A percentile compares a stretch with the other conserved stretches of the same genome.
Evolutionary conservation across 1,140 invertebrate genomes (phyloP).

Genomic region (Heliothis subflexa): DNA sequence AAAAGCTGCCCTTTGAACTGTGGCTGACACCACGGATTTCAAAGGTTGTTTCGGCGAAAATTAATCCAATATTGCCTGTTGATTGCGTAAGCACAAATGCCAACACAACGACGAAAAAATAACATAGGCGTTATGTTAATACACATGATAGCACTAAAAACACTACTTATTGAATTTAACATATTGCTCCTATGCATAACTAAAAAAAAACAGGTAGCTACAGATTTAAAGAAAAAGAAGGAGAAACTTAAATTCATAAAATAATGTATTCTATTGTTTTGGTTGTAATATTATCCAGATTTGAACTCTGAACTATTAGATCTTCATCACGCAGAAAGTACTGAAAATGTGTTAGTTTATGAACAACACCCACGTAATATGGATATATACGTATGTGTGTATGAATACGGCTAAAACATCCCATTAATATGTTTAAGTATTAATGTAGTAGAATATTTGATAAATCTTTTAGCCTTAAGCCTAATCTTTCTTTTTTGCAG

Average conservation of each 20-base stretch:
- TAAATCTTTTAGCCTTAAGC: constrained; percentile 14
- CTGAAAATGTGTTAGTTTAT: neutral
- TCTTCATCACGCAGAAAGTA: too few species aligned
- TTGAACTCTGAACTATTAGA: too few species aligned
- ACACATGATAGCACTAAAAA: too few species aligned
- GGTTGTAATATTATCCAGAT: too few species aligned
- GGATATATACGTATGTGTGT: too few species aligned
- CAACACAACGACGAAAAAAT: neutral
- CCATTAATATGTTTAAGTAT: neutral
- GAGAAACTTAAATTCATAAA: too few species aligned
- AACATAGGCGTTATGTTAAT: neutral
- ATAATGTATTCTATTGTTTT: too few species aligned
- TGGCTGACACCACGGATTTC: constrained; percentile 46
- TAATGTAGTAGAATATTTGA: constrained; percentile 15
- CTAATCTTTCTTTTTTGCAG: constrained; percentile 9
- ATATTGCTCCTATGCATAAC: too few species aligned
- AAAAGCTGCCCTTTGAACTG: constrained; percentile 50
- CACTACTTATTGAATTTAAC: too few species aligned
- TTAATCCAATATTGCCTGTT: constrained; percentile 53
- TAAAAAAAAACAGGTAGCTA: too few species aligned
- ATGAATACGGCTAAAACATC: too few species aligned
- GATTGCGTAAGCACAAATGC: constrained; percentile 25
- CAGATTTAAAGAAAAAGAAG: neutral
- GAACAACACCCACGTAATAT: neutral
- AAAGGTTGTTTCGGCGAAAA: constrained; percentile 52